These are phyloP conservation scores for Lomographa bimaculata DNA, from an alignment of 2,888 invertebrate species.

Conservation along the genomic window DNA sequence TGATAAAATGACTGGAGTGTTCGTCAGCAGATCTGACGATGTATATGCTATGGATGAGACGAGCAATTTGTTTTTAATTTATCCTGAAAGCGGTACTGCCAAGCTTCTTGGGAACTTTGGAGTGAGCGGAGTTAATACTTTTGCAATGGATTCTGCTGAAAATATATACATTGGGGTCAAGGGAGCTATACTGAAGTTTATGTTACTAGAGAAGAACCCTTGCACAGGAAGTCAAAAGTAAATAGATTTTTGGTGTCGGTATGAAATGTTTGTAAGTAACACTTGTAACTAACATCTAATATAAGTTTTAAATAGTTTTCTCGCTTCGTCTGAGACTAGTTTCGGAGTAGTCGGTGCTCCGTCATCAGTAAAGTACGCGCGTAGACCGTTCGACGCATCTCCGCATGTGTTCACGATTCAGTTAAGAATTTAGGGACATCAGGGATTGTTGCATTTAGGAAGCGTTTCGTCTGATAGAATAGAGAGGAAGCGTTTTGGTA, in stretches of 20 bases:
- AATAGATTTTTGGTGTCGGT: constrained; percentile 17
- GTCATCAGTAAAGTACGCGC: too few species aligned
- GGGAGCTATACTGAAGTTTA: constrained; percentile 61
- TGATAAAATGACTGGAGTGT: constrained; percentile 69
- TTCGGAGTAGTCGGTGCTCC: too few species aligned
- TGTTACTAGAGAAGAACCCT: constrained; percentile 58
- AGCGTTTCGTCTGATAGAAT: too few species aligned
- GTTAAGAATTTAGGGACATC: too few species aligned
- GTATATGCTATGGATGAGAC: constrained; percentile 73
- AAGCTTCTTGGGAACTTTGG: constrained; percentile 58
- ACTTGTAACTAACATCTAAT: constrained; percentile 8
- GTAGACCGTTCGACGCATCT: too few species aligned
- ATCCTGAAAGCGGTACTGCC: constrained; percentile 59
- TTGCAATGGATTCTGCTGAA: constrained; percentile 69
- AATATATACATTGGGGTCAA: constrained; percentile 69
- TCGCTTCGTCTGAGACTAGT: too few species aligned
- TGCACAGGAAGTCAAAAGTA: constrained; percentile 56
- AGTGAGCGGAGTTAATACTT: constrained; percentile 65
- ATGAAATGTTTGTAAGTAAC: constrained; percentile 7
- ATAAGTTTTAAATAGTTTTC: too few species aligned
- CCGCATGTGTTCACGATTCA: too few species aligned
- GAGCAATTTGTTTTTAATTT: constrained; percentile 62
- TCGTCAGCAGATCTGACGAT: constrained; percentile 65
- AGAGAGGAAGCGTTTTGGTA: too few species aligned
- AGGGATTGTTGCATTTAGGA: too few species aligned